Conservation (phyloP, 2,797 vertebrate species). For the Gorsachius magnificus region DNA sequence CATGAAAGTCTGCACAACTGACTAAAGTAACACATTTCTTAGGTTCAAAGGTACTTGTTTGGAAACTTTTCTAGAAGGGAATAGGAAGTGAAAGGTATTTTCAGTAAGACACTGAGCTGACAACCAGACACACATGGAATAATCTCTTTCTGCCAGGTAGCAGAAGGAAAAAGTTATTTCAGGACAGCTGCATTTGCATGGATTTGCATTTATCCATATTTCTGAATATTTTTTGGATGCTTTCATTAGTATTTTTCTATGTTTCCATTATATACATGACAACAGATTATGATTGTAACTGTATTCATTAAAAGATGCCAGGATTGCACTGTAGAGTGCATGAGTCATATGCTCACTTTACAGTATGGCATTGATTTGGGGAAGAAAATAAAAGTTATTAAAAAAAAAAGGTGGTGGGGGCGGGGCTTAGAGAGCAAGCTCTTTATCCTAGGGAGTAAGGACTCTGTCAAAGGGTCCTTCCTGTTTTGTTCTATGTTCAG, state of each 20-base stretch:
- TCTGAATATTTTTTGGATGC: neutral
- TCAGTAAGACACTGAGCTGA: neutral
- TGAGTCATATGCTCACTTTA: neutral
- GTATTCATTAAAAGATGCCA: neutral
- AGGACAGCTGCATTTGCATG: neutral
- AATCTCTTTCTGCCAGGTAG: neutral
- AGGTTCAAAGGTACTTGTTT: neutral
- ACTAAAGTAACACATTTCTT: neutral
- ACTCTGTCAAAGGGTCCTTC: neutral
- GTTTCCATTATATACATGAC: conserved; percentile 1
- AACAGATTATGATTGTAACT: conserved; percentile 5
- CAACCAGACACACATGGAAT: neutral
- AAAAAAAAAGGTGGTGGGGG: neutral
- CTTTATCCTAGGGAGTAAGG: neutral
- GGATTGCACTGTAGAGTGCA: neutral
- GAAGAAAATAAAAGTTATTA: neutral
- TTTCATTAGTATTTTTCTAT: neutral
- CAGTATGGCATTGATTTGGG: neutral
- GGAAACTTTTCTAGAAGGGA: neutral
- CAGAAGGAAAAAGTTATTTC: neutral
- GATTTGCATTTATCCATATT: neutral
- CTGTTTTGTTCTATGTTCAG: neutral
- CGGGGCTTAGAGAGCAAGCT: neutral
- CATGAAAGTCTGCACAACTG: neutral
- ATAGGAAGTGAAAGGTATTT: neutral